phyloP scores from a whole-genome alignment of 2,113 vertebrate genomes.

The Chionis minor region DNA sequence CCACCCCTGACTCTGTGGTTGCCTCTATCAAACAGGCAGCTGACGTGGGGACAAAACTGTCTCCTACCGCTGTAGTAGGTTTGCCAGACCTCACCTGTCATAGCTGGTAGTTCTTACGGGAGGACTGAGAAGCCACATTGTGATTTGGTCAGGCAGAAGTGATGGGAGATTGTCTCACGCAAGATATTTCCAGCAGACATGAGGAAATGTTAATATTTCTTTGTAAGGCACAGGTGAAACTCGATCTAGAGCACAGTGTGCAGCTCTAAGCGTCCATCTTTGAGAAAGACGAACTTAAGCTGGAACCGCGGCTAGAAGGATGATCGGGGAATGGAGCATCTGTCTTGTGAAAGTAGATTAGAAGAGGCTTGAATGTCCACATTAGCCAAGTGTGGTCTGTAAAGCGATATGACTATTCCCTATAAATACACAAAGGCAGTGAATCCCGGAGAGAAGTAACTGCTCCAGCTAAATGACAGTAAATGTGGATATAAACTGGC shows the following conservation, averaged over 20 bases:
- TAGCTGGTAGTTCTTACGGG: background rate
- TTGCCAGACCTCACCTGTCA: background rate
- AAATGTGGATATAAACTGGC: rapidly evolving
- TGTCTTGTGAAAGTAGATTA: background rate
- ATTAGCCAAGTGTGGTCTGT: background rate
- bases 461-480: background rate
- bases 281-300: background rate
- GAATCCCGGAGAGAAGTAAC: background rate
- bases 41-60: background rate
- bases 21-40: background rate
- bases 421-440: background rate
- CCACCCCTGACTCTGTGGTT: background rate
- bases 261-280: background rate
- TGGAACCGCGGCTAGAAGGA: background rate
- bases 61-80: background rate
- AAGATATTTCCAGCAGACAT: background rate
- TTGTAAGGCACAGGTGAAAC: rapidly evolving
- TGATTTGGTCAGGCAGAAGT: background rate
- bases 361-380: background rate
- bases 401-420: background rate
- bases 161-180: background rate
- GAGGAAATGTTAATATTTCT: background rate
- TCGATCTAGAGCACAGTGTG: background rate
- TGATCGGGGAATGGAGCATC: background rate
- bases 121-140: background rate